Base-by-base conservation (phyloP, 2,113 vertebrate genomes). In the Halichoerus grypus region DNA sequence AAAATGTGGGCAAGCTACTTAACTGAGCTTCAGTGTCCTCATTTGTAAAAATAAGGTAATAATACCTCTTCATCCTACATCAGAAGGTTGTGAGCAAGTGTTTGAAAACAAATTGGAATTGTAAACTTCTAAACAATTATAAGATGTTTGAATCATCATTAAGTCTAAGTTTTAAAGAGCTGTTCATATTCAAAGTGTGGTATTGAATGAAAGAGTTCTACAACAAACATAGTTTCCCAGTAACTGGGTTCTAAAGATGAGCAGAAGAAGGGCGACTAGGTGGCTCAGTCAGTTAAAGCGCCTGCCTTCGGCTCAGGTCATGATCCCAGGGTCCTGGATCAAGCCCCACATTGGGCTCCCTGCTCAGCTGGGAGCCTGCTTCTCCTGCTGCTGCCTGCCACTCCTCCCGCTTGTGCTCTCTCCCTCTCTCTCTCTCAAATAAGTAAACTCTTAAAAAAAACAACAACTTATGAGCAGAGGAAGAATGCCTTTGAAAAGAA, bases 401-500 rank as follows among this genome's bases (percentile, higher is more conserved):
- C 57, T 59, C 19, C 57, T 7, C 57, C 57, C 9, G 3, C 21
- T 59, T 59, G 57, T 59, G 57, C 21, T 59, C 57, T 9, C 57
- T 21, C 53, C 15, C 53, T 55, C 10, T 2, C 49, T 46, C 46
- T 46, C 46, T 46, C 46, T 46, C 46, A 57, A 53, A 53, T 16
- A 21, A 59, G 22, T 59, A 59, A 59, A 59, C 24, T 59, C 18
- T 57, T 19, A 51, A 51, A 51, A 51, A 12, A 51, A 51, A 46
- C 9, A 46, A 46, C 0, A 46, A 51, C 19, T 21, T 59, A 22
- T 24, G 72, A 83, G 31, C 55, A 74, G 74, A 55, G 22, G 22
- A 67, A 95, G 59, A 76, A 51, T 79, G 22, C 53, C 53, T 88
- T 95, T 88, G 67, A 53, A 65, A 81, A 74, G 57, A 93, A 24